Conservation (phyloP, 2,888 invertebrate species). For the Abrostola triplasia region DNA sequence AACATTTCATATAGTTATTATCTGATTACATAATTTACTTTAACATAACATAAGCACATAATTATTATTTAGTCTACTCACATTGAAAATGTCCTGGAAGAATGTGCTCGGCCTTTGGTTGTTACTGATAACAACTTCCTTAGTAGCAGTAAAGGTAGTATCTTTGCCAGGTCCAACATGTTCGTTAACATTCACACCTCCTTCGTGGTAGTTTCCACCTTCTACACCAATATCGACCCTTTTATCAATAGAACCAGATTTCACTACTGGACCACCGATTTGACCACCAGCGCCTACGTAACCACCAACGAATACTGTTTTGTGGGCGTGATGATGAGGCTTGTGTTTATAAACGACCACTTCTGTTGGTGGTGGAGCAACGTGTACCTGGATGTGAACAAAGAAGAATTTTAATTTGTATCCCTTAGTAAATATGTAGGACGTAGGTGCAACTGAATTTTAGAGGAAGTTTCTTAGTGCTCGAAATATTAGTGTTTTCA, state of each 20-base stretch:
- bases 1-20: no score
- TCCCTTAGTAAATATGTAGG: background rate
- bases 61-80: constrained; percentile 74
- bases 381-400: constrained; percentile 65
- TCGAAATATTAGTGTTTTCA: no score
- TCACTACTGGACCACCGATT: constrained; percentile 48
- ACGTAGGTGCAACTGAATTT: background rate
- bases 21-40: no score
- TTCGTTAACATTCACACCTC: constrained; percentile 47
- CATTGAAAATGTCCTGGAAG: constrained; percentile 90
- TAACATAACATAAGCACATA: background rate
- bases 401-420: background rate
- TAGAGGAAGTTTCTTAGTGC: background rate
- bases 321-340: constrained; percentile 72
- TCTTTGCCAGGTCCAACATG: constrained; percentile 61
- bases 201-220: constrained; percentile 51
- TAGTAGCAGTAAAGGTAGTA: constrained; percentile 16
- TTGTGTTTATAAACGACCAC: constrained; percentile 72
- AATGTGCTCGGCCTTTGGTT: constrained; percentile 66
- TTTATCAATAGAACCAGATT: constrained; percentile 69
- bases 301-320: constrained; percentile 75
- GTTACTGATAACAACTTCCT: constrained; percentile 25
- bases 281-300: constrained; percentile 68
- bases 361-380: constrained; percentile 64
- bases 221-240: constrained; percentile 72